Evolutionary conservation across 2,113 vertebrate species (phyloP), one percentile per base, ranked within the genome.

Genomic region (Gopherus evgoodei): DNA sequence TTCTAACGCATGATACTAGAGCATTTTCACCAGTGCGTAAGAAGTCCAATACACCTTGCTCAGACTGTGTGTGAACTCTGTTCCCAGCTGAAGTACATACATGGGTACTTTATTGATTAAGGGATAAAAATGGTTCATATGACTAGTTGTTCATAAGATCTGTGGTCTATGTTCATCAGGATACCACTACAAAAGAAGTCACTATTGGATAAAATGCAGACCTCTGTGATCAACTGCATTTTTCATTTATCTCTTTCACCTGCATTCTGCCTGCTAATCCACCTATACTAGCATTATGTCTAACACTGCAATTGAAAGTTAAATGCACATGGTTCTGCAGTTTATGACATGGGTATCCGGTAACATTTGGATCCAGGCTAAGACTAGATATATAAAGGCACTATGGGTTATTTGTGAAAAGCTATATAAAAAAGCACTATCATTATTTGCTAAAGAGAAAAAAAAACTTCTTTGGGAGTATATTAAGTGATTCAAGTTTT

Each of bases 401-500:
- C 42, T 2, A 1, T 0, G 5, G 78, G 49, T 84, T 78, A 81
- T 2, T 54, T 83, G 35, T 2, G 31, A 82, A 86, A 38, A 91
- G 1, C 14, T 62, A 69, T 7, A 86, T 5, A 21, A 29, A 47
- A 47, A 49, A 76, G 1, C 1, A 25, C 1, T 11, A 79, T 4
- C 13, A 91, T 3, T 52, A 3, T 50, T 8, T 50, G 2, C 1
- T 25, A 69, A 27, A 84, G 53, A 76, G 50, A 42, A 42, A 42
- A 38, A n/a, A 44, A 0, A 3, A 83, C 65, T 54, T 2, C 47
- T 3, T 35, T 49, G 5, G 0, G 0, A 1, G 14, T 85, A 87
- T 87, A 83, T 87, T 69, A 27, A 93, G 56, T 82, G 2, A 3
- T 12, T 83, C 79, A 6, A 42, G 91, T 53, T 56, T 11, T 44